Percentiles rank a stretch among this genome's conserved stretches.
Evolutionary conservation across 2,113 vertebrate genomes (phyloP).

Genomic region (Cinclus cinclus): DNA sequence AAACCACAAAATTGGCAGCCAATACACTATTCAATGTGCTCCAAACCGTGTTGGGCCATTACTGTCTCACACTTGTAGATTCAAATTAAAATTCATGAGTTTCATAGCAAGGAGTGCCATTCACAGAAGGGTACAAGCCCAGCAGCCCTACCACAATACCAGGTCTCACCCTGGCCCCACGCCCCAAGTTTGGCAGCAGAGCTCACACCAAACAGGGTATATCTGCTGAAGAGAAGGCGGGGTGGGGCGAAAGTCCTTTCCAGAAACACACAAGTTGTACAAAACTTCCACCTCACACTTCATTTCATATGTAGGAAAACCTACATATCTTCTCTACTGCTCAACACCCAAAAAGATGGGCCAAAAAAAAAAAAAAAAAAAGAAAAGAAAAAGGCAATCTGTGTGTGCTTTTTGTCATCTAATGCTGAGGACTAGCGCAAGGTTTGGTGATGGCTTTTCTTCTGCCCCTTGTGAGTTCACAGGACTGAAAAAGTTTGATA

Average conservation of each 20-base stretch:
- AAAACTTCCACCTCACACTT: not conserved
- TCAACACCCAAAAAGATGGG: not conserved
- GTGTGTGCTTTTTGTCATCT: not conserved
- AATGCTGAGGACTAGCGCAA: not conserved
- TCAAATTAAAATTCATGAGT: not conserved
- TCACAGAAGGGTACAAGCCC: not conserved
- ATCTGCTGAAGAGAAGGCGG: not conserved
- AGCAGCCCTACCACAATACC: not conserved
- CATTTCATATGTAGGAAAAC: not conserved
- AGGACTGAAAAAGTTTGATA: not conserved
- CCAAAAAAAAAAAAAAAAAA: not conserved
- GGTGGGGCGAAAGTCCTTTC: not conserved
- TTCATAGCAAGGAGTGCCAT: not conserved
- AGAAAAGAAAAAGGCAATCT: too few relatives aligned
- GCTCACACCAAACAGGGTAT: fast-evolving
- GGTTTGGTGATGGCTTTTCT: fast-evolving
- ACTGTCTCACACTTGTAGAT: not conserved
- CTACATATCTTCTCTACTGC: not conserved
- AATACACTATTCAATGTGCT: not conserved
- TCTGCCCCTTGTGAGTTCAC: not conserved
- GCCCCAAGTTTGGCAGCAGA: not conserved
- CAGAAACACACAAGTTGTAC: not conserved
- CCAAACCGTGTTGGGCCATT: not conserved
- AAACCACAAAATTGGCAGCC: constrained; percentile 29
- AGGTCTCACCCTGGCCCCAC: not conserved